Conservation (phyloP, 2,113 vertebrate species). For the Antechinus flavipes region DNA sequence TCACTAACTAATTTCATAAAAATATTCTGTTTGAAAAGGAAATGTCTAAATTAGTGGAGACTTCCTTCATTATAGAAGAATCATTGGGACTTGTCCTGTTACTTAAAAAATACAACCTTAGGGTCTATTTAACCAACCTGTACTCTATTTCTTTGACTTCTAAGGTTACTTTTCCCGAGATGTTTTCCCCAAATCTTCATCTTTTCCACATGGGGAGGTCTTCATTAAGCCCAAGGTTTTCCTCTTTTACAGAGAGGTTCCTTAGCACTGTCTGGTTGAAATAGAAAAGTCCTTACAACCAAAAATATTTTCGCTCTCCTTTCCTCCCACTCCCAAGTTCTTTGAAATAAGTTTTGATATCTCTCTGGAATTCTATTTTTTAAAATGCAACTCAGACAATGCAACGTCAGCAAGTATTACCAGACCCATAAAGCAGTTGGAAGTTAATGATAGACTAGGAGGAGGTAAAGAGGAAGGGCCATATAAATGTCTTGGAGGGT, state of each 20-base stretch:
- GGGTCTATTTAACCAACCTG: background rate
- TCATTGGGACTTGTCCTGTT: background rate
- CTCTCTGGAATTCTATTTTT: background rate
- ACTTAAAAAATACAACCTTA: background rate
- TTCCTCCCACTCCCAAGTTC: background rate
- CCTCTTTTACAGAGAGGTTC: slow-evolving; percentile 32
- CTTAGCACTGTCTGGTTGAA: background rate
- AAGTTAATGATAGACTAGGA: background rate
- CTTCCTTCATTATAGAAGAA: background rate
- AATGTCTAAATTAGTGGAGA: background rate
- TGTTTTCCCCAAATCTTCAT: too few species aligned
- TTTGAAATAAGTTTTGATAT: slow-evolving; percentile 12
- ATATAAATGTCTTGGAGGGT: background rate
- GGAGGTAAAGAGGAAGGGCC: background rate
- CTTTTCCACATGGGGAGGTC: too few species aligned
- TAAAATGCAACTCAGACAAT: slow-evolving; percentile 23
- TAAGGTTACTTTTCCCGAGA: too few species aligned
- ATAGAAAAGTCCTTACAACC: slow-evolving; percentile 26
- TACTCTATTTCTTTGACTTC: background rate
- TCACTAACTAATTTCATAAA: background rate
- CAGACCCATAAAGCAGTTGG: background rate
- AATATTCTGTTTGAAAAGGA: background rate
- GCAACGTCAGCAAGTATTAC: background rate
- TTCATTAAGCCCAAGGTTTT: slow-evolving; percentile 28
- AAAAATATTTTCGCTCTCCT: slow-evolving; percentile 23